Evolutionary conservation across 2,888 invertebrate genomes (phyloP), one percentile per base, ranked within the genome.

Genomic region (Phanerotoma sp.): DNA sequence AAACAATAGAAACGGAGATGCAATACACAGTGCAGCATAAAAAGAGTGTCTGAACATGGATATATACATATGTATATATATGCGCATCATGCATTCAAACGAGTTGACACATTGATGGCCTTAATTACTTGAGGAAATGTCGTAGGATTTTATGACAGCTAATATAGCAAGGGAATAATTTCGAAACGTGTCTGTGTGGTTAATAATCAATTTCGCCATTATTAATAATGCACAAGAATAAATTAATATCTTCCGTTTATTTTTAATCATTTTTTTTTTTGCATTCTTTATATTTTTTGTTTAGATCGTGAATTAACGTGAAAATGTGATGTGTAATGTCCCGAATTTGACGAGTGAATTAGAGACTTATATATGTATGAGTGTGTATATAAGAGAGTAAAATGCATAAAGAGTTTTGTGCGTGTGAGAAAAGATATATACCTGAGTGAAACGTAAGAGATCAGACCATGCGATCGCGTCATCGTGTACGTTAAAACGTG

Each of bases 401-500:
- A 16, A 11, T 38, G 11, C 16, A 38, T 18, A 38, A 38, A 16
- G 16, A 10, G 5, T 18, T 18, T 18, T 18, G 18, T 9, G 11
- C 38, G 38, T 38, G 25, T 48, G 18, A 18, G 25, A 48, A 16
- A 18, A 18, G 38, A 18, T 18, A 38, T 11, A 20, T 38, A 38
- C 20, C 20, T 38, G 21, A 40, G 40, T 50, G 40, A 54, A 49
- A 54, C 38, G 45, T 35, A 44, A 49, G 21, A 33, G 37, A 44
- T 48, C 48, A 48, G 16, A 20, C 50, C 55, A 55, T 50, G 50
- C 50, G 46, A 55, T 55, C 55, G 40, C 55, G 55, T 56, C 51
- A 58, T 51, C 54, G 54, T 60, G 54, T 52, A 64, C 61, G 62
- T 63, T 66, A 63, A 64, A 66, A 70, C 68, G 68, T 68, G 68